These are phyloP conservation scores for Apantesis nais DNA, from an alignment of 2,888 invertebrate species.

Conservation along the genomic window DNA sequence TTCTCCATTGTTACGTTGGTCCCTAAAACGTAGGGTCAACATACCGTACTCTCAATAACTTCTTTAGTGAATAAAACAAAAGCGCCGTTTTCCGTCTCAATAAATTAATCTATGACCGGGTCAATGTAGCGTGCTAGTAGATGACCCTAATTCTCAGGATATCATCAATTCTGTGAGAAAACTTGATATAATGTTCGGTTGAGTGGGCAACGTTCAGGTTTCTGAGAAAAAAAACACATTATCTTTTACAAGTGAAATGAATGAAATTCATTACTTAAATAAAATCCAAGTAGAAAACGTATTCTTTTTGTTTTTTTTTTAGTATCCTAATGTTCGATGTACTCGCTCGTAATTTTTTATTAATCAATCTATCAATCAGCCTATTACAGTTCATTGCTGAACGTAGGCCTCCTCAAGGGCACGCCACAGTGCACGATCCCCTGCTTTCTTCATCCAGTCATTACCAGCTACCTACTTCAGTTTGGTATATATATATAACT, in stretches of 20 bases:
- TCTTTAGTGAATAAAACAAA: conserved; percentile 39
- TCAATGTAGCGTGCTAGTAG: conserved; percentile 62
- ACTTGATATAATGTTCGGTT: conserved; percentile 52
- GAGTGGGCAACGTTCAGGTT: conserved; percentile 43
- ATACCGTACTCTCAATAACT: conserved; percentile 26
- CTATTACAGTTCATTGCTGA: too few relatives aligned
- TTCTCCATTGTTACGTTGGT: background rate
- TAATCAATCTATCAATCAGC: too few relatives aligned
- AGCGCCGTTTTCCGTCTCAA: conserved; percentile 51
- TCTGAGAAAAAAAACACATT: background rate
- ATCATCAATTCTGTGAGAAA: conserved; percentile 48
- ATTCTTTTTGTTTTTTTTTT: background rate
- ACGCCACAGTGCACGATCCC: too few relatives aligned
- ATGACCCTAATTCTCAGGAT: conserved; percentile 59
- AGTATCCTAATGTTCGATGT: too few relatives aligned
- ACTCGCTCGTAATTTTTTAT: too few relatives aligned
- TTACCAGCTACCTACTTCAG: too few relatives aligned
- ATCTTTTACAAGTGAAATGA: background rate
- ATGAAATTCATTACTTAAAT: background rate
- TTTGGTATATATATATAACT: too few relatives aligned
- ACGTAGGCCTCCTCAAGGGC: too few relatives aligned
- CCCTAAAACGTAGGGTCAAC: conserved; percentile 10
- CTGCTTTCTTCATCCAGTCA: too few relatives aligned
- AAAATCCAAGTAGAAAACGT: background rate
- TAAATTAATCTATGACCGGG: conserved; percentile 57